These are phyloP conservation scores for Gallinago paraguaiae DNA, from an alignment of 2,113 vertebrate genomes.

Conservation along the genomic window DNA sequence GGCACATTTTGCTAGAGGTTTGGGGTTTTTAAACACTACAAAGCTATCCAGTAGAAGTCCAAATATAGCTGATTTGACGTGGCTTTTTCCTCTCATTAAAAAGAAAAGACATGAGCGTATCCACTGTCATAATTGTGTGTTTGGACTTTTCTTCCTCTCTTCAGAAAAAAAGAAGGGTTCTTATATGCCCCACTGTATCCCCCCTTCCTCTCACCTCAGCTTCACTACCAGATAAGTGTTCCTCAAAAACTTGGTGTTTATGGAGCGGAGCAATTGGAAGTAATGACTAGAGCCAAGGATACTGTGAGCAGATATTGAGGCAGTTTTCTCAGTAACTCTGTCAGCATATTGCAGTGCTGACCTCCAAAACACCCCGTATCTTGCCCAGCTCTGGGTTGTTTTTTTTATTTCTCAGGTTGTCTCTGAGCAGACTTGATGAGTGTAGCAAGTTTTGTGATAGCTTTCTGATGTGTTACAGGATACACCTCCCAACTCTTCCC, in stretches of 20 bases:
- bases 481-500: not conserved
- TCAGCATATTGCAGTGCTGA: not conserved
- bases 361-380: not conserved
- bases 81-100: not conserved
- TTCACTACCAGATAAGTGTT: not conserved
- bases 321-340: not conserved
- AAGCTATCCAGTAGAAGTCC: not conserved
- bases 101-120: not conserved
- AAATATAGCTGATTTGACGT: not conserved
- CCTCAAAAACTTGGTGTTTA: not conserved
- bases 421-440: not conserved
- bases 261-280: not conserved
- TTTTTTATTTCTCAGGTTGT: not conserved
- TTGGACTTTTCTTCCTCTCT: not conserved
- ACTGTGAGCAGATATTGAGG: not conserved
- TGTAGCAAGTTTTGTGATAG: not conserved
- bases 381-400: not conserved
- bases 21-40: not conserved
- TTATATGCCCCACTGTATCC: not conserved
- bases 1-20: not conserved
- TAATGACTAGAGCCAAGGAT: not conserved
- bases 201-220: not conserved
- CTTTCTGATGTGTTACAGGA: not conserved
- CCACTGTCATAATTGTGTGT: not conserved
- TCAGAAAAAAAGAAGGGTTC: not conserved